Evolutionary conservation across 2,888 invertebrate species (phyloP), one percentile per base, ranked within the genome.

Genomic region (Acanthoscelides obtectus): DNA sequence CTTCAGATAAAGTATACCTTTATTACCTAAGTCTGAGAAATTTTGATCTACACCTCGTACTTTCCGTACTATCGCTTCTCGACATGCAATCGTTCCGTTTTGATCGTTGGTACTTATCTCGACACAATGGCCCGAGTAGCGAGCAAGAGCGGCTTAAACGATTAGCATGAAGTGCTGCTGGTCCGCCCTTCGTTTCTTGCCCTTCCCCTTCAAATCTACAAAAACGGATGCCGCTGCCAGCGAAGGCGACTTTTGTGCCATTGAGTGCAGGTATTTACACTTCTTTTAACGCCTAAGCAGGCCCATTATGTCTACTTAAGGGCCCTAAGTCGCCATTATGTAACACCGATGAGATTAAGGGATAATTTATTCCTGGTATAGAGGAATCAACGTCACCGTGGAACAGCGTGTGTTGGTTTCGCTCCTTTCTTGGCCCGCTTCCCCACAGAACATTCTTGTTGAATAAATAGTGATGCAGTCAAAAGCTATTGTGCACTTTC

Each of bases 241-340:
- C 25, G 27, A 71, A 72, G 69, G 70, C 75, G 72, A 72, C 74
- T 74, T 75, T 75, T 79, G 79, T 78, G 79, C 79, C 79, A 45
- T 45, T 45, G 45, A 45, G 45, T 45, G 75, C 77, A 71, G 45
- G 45, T 45, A 45, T 45, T 45, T 45, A 45, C 45, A 45, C 45
- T 45, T 73, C 74, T 73, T 73, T 69, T 27, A 65, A 68, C 64
- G 17, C 69, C 22, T 22, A 27, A 22, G 21, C 72, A 73, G 72
- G 74, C 73, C 75, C 76, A 75, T 76, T 76, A 27, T 69, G n/a
- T 67, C 25, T 73, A 74, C 71, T 67, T 45, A 45, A 45, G 45
- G 45, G 17, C 45, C 45, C 45, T 45, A 45, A 45, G 45, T 45
- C 45, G 45, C 45, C 45, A 45, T 45, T 45, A 45, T 45, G 45